These are phyloP conservation scores for Apostichopus japonicus DNA, from an alignment of 35 echinoderm and acorn worm species.

Conservation along the genomic window DNA sequence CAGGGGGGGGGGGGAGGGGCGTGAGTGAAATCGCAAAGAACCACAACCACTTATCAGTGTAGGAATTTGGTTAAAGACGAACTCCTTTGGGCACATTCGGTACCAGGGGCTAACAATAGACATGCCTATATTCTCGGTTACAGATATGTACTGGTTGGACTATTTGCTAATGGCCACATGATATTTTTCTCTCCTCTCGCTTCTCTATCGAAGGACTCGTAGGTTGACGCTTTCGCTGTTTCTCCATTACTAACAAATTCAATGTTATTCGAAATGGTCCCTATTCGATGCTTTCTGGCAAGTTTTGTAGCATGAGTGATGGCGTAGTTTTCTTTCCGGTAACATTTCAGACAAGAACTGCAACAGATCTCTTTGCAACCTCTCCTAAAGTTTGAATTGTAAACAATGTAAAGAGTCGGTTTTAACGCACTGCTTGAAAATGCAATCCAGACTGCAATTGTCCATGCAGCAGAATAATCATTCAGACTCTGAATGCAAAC, in stretches of 20 bases:
- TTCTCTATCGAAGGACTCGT: constrained; percentile 81
- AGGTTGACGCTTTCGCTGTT: constrained; percentile 59
- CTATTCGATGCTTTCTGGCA: constrained; percentile 82
- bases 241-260: constrained; percentile 47
- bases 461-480: neutral
- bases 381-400: constrained; percentile 95
- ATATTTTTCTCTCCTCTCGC: constrained; percentile 93
- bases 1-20: too few species aligned
- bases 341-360: constrained; percentile 85
- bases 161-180: constrained; percentile 82
- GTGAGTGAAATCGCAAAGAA: too few species aligned
- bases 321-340: constrained; percentile 91
- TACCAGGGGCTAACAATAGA: too few species aligned
- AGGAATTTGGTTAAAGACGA: too few species aligned
- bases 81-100: too few species aligned
- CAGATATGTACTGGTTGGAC: constrained; percentile 75
- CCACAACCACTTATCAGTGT: too few species aligned
- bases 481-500: constrained; percentile 39
- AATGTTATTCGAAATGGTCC: constrained; percentile 54
- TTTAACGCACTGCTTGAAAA: constrained; percentile 86
- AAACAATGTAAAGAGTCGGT: constrained; percentile 82
- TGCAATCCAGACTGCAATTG: constrained; percentile 66
- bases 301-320: constrained; percentile 84
- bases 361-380: constrained; percentile 97
- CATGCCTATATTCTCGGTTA: neutral